phyloP scores from a whole-genome alignment of 2,888 invertebrate genomes.

The Amphimallon solstitiale region DNA sequence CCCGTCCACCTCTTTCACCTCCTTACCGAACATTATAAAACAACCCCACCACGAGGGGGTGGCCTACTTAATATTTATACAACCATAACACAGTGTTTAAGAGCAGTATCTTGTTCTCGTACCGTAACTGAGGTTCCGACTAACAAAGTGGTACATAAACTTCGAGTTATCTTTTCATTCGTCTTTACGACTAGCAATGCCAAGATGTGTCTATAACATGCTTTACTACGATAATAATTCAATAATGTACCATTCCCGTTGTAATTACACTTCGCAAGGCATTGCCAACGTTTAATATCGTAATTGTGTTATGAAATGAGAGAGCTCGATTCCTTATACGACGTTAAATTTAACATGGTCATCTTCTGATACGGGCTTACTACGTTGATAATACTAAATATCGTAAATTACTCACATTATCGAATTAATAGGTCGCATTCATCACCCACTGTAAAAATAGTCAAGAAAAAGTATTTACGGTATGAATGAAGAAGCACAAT shows the following conservation, averaged over 20 bases:
- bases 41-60: background rate
- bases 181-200: conserved; percentile 52
- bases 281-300: conserved; percentile 43
- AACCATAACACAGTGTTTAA: conserved; percentile 54
- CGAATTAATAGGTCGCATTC: background rate
- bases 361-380: background rate
- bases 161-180: conserved; percentile 50
- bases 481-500: too few species aligned
- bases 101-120: conserved; percentile 51
- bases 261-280: conserved; percentile 46
- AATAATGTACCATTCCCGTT: conserved; percentile 45
- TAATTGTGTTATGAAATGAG: conserved; percentile 38
- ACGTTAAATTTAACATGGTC: conserved; percentile 9
- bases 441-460: too few species aligned
- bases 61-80: conserved; percentile 56
- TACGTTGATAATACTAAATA: background rate
- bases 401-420: conserved; percentile 6
- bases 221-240: conserved; percentile 45
- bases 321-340: background rate
- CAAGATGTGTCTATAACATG: conserved; percentile 40
- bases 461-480: too few species aligned
- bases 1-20: background rate
- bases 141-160: conserved; percentile 49
- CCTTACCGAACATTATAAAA: conserved; percentile 9
- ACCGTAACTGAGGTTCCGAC: conserved; percentile 43